These are phyloP conservation scores for Agrilus planipennis DNA, from an alignment of 1,140 invertebrate genomes.

Conservation along the genomic window DNA sequence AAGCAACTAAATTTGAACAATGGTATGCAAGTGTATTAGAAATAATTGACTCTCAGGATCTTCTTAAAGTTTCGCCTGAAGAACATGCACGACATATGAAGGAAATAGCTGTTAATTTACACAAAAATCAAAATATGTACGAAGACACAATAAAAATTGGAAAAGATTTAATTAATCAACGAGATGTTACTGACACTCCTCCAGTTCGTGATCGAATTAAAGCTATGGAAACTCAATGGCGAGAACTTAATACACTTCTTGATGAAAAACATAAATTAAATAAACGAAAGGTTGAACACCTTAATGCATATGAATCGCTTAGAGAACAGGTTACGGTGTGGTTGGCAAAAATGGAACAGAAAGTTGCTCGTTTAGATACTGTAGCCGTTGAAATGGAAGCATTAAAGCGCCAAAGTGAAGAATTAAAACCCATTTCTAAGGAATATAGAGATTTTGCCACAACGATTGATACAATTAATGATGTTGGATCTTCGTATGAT, in stretches of 20 bases:
- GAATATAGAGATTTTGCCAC: constrained; percentile 78
- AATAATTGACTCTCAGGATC: constrained; percentile 59
- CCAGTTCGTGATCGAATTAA: constrained; percentile 79
- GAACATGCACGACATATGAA: constrained; percentile 55
- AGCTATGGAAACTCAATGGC: constrained; percentile 77
- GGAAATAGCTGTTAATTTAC: constrained; percentile 31
- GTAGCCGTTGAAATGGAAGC: constrained; percentile 80
- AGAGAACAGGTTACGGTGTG: constrained; percentile 76
- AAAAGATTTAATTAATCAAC: constrained; percentile 72
- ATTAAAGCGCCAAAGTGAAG: constrained; percentile 70
- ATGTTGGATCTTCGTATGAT: constrained; percentile 77
- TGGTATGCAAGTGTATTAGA: constrained; percentile 64
- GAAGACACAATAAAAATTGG: constrained; percentile 71
- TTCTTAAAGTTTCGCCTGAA: constrained; percentile 52
- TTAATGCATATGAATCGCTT: constrained; percentile 71
- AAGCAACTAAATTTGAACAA: constrained; percentile 53
- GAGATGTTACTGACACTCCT: constrained; percentile 79
- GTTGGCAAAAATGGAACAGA: constrained; percentile 68
- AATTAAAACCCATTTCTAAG: constrained; percentile 78
- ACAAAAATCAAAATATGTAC: constrained; percentile 39
- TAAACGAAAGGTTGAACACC: constrained; percentile 69
- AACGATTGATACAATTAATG: constrained; percentile 86
- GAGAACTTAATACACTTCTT: constrained; percentile 64
- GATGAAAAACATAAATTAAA: constrained; percentile 75
- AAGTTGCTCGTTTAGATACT: constrained; percentile 57